These are phyloP conservation scores for Campylomormyrus numenius DNA, from an alignment of 2,113 vertebrate species.

Conservation along the genomic window DNA sequence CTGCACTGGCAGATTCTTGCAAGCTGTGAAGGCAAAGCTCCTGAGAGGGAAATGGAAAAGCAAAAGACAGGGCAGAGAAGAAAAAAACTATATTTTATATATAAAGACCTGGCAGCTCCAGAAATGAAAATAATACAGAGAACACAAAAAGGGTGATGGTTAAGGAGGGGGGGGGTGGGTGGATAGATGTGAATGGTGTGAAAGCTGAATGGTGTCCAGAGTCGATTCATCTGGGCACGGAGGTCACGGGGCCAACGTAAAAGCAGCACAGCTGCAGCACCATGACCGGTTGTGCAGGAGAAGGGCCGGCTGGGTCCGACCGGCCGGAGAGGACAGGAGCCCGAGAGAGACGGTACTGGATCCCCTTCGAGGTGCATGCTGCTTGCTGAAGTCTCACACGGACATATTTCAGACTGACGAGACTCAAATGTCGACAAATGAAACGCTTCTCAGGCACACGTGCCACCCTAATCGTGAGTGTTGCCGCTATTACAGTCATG, in stretches of 20 bases:
- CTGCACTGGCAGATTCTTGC: conserved; percentile 57
- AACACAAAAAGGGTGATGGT: conserved; percentile 44
- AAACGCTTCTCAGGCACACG: not conserved
- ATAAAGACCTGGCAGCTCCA: conserved; percentile 53
- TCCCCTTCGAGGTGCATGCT: not conserved
- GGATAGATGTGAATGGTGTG: conserved; percentile 33
- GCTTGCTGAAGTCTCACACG: not conserved
- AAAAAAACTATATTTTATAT: conserved; percentile 5
- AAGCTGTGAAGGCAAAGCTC: conserved; percentile 51
- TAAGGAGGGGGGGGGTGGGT: conserved; percentile 48
- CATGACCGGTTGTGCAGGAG: not conserved
- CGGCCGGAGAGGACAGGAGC: not conserved
- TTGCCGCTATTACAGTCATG: not conserved
- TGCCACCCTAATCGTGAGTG: not conserved
- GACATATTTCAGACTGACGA: not conserved
- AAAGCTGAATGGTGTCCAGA: conserved; percentile 29
- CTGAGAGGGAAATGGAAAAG: conserved; percentile 55
- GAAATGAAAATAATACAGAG: conserved; percentile 61
- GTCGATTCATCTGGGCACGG: not conserved
- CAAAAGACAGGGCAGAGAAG: conserved; percentile 50
- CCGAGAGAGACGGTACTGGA: not conserved
- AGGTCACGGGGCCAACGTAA: not conserved
- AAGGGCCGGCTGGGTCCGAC: not conserved
- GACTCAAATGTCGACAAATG: not conserved
- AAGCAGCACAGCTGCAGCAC: not conserved